phyloP scores from a whole-genome alignment of 53 echinoderm and acorn worm genomes.

The Echinarachnius parma region DNA sequence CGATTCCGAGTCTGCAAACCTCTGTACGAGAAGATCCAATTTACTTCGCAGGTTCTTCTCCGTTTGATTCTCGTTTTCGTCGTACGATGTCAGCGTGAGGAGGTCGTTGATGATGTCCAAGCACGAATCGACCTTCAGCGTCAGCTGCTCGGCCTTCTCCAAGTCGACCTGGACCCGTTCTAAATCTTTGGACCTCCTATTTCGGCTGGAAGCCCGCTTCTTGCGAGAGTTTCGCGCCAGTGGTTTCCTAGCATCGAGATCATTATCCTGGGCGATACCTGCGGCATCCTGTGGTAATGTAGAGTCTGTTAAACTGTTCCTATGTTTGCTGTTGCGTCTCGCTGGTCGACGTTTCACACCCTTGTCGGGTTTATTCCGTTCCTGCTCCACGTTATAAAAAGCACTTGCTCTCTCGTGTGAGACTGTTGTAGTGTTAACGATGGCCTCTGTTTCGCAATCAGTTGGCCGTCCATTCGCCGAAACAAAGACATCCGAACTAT shows the following conservation, averaged over 20 bases:
- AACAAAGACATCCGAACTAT: slow-evolving; percentile 10
- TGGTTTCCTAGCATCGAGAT: not conserved
- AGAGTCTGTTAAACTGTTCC: too few species aligned
- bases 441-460: not conserved
- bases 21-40: slow-evolving; percentile 27
- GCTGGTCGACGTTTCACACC: not conserved
- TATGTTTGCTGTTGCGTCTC: too few species aligned
- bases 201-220: slow-evolving; percentile 22
- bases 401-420: too few species aligned
- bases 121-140: slow-evolving; percentile 34
- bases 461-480: slow-evolving; percentile 9
- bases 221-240: not conserved
- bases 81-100: slow-evolving; percentile 31
- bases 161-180: slow-evolving; percentile 30
- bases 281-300: not conserved
- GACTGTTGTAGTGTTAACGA: too few species aligned
- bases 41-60: slow-evolving; percentile 37
- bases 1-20: slow-evolving; percentile 20
- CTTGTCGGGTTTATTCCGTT: slow-evolving; percentile 13
- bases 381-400: too few species aligned
- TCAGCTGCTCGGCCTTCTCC: slow-evolving; percentile 34
- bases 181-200: slow-evolving; percentile 14
- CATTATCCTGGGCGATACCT: not conserved
- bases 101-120: slow-evolving; percentile 38
- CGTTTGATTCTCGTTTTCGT: slow-evolving; percentile 39